Evolutionary conservation across 2,113 vertebrate species (phyloP), one percentile per base, ranked within the genome.

Genomic region (Epinephelus fuscoguttatus): DNA sequence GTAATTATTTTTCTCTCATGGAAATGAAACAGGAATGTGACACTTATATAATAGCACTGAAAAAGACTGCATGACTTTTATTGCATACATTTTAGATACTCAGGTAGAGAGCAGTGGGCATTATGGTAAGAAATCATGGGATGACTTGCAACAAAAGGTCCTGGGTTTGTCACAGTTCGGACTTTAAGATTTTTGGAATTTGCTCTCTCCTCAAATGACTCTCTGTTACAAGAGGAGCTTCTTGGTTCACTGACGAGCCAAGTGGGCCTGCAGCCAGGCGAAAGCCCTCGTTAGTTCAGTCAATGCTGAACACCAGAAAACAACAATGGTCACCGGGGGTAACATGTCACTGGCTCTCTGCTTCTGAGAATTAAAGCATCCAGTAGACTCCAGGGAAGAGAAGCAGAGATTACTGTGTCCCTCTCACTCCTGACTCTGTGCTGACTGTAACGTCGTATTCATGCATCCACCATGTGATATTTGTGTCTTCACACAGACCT

Each of bases 401-500:
- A 47, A 42, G 50, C 62, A 45, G 25, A 47, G 25, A 27, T 30
- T 30, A n/a, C 12, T 4, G 15, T n/a, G 45, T 25, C 15, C 33
- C 17, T 64, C 72, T 63, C 4, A 15, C 60, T 68, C 25, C 45
- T 45, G 40, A 33, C 55, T 77, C 9, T 10, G 1, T 27, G 1
- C 56, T 49, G 72, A 50, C 64, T 33, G 6, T 30, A 52, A 61
- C 37, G 42, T 49, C n/a, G 4, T 52, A 37, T 37, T 45, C 76
- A 64, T 77, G 63, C 49, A 62, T 56, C 1, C 45, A 69, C 30
- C 45, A 23, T 68, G 79, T 61, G 80, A 78, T 75, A 66, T 82
- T 79, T 82, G 74, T 74, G 75, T 86, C 85, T 89, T 93, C 85
- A 78, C 88, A 89, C 25, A 0, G 17, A 21, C 47, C 45, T 85